phyloP scores from a whole-genome alignment of 2,888 invertebrate species.

The Eupithecia subumbrata region DNA sequence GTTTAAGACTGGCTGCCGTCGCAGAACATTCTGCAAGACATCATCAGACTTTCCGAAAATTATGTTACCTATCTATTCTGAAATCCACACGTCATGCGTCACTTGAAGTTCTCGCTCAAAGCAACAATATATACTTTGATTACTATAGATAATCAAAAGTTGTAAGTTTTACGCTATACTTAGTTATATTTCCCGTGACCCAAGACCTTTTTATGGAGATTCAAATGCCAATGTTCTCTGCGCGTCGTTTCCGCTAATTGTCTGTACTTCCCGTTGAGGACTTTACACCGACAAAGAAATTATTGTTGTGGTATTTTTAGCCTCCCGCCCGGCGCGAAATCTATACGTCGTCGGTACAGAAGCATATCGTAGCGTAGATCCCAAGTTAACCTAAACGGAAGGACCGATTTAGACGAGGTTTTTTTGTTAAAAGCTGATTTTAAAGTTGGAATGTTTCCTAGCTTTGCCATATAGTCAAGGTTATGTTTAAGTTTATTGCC shows the following conservation, averaged over 20 bases:
- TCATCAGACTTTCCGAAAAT: background rate
- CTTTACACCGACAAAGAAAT: slow-evolving; percentile 20
- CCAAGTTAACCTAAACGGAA: background rate
- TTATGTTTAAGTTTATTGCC: background rate
- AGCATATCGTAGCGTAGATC: background rate
- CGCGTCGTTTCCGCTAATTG: slow-evolving; percentile 1
- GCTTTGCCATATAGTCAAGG: background rate
- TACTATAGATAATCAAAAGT: background rate
- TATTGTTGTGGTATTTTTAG: slow-evolving; percentile 6
- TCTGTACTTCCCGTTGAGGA: slow-evolving; percentile 12
- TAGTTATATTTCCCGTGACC: background rate
- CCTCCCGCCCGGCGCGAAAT: background rate
- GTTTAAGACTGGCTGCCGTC: too few species aligned
- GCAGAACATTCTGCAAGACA: too few species aligned
- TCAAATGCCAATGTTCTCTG: background rate
- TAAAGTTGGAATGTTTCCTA: background rate
- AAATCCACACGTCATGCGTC: background rate
- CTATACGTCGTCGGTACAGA: background rate
- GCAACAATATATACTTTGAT: background rate
- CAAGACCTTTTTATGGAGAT: background rate
- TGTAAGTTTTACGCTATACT: too few species aligned
- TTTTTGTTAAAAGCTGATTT: background rate
- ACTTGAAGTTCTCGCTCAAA: background rate
- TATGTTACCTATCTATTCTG: background rate
- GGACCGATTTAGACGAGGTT: slow-evolving; percentile 3